phyloP scores from a whole-genome alignment of 2,888 invertebrate genomes.

The Orchestes rusci region DNA sequence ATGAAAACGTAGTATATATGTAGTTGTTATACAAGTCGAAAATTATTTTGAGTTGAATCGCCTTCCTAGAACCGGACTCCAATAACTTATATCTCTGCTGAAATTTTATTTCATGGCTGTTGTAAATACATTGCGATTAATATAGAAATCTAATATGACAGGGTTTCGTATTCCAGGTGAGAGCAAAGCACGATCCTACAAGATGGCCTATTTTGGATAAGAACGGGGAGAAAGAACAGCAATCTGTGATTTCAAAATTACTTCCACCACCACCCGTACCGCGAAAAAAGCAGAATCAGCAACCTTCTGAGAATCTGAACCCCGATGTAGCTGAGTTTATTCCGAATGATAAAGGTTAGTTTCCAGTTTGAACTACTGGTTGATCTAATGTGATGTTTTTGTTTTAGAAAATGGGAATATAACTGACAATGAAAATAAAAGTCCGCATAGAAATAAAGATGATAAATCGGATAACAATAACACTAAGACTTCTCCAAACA shows the following conservation, averaged over 20 bases:
- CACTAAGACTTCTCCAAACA: neutral
- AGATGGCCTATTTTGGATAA: slow-evolving; percentile 82
- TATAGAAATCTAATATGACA: no score
- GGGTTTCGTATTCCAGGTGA: no score
- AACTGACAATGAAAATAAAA: slow-evolving; percentile 15
- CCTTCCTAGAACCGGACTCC: no score
- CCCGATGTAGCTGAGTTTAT: slow-evolving; percentile 84
- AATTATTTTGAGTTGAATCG: no score
- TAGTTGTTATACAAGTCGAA: no score
- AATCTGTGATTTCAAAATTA: slow-evolving; percentile 51
- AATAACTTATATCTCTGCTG: no score
- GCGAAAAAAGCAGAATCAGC: slow-evolving; percentile 45
- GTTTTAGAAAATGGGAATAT: slow-evolving; percentile 6
- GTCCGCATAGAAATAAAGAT: slow-evolving; percentile 12
- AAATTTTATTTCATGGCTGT: no score
- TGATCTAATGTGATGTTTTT: neutral
- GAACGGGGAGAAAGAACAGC: slow-evolving; percentile 33
- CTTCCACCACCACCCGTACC: slow-evolving; percentile 69
- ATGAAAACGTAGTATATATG: no score
- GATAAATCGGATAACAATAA: neutral
- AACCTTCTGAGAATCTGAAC: slow-evolving; percentile 58
- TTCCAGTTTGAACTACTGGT: no score
- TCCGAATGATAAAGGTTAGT: slow-evolving; percentile 43
- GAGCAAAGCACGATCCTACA: slow-evolving; percentile 73
- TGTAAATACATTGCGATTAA: no score